Percentiles rank a stretch among this genome's conserved stretches.
Evolutionary conservation across 2,797 vertebrate species (phyloP).

Genomic region (Micrastur ruficollis): DNA sequence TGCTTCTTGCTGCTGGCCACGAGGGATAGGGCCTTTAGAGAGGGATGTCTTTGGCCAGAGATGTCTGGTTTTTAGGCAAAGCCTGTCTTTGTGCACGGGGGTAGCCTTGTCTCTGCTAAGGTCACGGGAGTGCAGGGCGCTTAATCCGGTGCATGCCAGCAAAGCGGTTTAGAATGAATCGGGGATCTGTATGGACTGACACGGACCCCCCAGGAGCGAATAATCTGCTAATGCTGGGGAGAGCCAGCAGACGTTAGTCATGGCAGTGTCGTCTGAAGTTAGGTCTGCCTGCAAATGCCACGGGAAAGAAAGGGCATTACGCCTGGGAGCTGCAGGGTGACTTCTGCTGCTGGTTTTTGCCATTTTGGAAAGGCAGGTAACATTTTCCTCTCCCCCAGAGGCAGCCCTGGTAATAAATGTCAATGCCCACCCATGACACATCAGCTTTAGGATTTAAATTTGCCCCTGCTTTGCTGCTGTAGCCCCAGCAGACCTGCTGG

Average conservation of each 20-base stretch:
- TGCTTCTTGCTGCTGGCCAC: not conserved
- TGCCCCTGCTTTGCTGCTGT: not conserved
- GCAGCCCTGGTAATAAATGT: not conserved
- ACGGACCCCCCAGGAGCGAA: not conserved
- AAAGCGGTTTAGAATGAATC: conserved; percentile 2
- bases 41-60: not conserved
- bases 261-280: not conserved
- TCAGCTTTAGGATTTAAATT: not conserved
- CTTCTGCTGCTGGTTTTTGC: not conserved
- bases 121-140: not conserved
- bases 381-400: not conserved
- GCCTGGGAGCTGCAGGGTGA: not conserved
- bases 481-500: not conserved
- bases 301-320: not conserved
- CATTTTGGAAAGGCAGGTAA: not conserved
- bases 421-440: not conserved
- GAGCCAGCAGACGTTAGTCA: not conserved
- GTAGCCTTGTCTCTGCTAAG: not conserved
- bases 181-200: not conserved
- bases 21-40: not conserved
- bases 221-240: not conserved
- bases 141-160: not conserved
- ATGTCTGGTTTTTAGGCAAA: conserved; percentile 15
- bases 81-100: not conserved
- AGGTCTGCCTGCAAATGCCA: not conserved